Evolutionary conservation across 2,888 invertebrate species (phyloP).

Genomic region (Polylopha cassiicola): DNA sequence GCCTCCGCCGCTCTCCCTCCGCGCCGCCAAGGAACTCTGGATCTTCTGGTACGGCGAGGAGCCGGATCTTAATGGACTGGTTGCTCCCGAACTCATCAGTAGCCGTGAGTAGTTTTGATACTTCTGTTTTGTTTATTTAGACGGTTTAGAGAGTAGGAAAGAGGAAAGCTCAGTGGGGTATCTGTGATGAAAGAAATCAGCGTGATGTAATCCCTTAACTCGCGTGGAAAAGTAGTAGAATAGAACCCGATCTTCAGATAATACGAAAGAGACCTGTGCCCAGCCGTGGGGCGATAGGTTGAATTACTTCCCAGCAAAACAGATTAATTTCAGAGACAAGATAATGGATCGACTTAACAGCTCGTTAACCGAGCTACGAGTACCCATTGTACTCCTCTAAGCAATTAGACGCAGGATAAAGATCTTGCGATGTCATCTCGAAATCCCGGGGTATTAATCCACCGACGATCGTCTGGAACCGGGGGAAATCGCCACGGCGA

Average conservation of each 20-base stretch:
- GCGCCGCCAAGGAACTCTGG: conserved; percentile 98
- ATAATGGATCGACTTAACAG: conserved; percentile 60
- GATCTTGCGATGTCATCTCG: conserved; percentile 47
- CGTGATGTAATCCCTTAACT: no score
- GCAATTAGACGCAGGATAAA: conserved; percentile 61
- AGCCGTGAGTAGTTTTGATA: conserved; percentile 83
- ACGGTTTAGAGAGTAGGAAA: not conserved
- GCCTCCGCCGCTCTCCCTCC: conserved; percentile 87
- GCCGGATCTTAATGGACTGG: conserved; percentile 90
- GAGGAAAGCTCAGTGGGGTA: no score
- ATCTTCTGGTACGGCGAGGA: conserved; percentile 99
- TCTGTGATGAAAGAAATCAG: no score
- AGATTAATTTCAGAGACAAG: conserved; percentile 17
- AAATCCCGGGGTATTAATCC: conserved; percentile 35
- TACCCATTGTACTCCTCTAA: conserved; percentile 42
- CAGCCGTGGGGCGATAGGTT: no score
- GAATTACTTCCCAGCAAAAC: no score
- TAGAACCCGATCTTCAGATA: no score
- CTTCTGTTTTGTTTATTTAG: not conserved
- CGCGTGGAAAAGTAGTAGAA: no score
- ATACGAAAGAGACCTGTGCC: no score
- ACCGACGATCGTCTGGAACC: conserved; percentile 2
- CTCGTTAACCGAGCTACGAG: conserved; percentile 53
- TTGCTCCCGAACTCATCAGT: conserved; percentile 89
- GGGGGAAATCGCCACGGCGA: conserved; percentile 13